A percentile compares a stretch with the other conserved stretches of the same genome.
Evolutionary conservation across 2,113 vertebrate species (phyloP).

Genomic region (Microtus ochrogaster): DNA sequence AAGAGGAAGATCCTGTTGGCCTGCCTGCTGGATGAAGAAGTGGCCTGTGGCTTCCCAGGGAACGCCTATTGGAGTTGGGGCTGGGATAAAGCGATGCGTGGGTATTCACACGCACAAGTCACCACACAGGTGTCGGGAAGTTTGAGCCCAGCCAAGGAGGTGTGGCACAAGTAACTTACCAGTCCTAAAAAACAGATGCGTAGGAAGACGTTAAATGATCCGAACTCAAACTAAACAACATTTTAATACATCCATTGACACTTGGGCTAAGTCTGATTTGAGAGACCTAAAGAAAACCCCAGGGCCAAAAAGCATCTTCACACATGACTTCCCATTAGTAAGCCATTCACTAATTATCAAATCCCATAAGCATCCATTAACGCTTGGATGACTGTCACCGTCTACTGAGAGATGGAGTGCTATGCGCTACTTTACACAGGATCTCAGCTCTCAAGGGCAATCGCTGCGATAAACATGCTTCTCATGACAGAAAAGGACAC

Average conservation of each 20-base stretch:
- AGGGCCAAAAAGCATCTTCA: background rate
- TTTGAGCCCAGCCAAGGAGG: background rate
- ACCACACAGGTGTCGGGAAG: background rate
- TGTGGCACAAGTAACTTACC: background rate
- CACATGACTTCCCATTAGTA: background rate
- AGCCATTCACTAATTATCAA: slow-evolving; percentile 9
- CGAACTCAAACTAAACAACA: background rate
- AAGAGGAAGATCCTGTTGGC: background rate
- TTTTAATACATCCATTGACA: slow-evolving; percentile 5
- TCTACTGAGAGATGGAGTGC: background rate
- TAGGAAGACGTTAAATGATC: background rate
- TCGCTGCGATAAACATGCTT: background rate
- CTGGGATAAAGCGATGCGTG: background rate
- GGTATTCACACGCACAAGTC: background rate
- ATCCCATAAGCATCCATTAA: background rate
- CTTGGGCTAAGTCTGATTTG: background rate
- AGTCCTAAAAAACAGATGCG: background rate
- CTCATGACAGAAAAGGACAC: background rate
- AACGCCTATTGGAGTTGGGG: background rate
- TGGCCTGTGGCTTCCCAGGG: too few species aligned
- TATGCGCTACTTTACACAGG: background rate
- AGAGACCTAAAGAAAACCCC: background rate
- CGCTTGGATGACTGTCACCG: background rate
- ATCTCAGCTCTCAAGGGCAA: background rate
- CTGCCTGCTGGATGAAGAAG: background rate